Evolutionary conservation across 2,113 vertebrate species (phyloP).

Genomic region (Cyprinus carpio): DNA sequence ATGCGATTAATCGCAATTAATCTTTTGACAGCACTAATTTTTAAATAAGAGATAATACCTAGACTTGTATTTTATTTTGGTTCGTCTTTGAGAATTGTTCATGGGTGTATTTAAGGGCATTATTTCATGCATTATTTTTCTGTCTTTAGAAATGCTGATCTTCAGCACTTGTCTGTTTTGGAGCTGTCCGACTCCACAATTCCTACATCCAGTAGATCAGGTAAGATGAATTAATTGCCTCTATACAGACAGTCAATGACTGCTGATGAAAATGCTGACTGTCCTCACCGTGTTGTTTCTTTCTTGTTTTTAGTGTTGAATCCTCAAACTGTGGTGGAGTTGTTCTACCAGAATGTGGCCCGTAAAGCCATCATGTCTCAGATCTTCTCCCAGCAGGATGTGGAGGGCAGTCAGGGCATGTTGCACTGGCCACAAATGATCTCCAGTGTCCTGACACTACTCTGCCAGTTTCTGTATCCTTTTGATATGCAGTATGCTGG

Average conservation of each 20-base stretch:
- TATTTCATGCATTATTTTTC: background rate
- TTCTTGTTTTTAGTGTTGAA: constrained; percentile 69
- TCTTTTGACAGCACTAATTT: too few relatives aligned
- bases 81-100: too few relatives aligned
- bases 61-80: too few relatives aligned
- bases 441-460: constrained; percentile 78
- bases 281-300: background rate
- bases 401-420: constrained; percentile 66
- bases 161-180: constrained; percentile 91
- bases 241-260: background rate
- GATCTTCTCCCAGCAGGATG: constrained; percentile 79
- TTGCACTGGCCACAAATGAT: constrained; percentile 86
- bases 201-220: constrained; percentile 72
- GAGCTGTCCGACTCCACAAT: constrained; percentile 85
- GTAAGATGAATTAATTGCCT: constrained; percentile 66
- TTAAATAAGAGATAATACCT: too few relatives aligned
- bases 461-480: constrained; percentile 93
- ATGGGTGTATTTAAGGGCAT: background rate
- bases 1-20: too few relatives aligned
- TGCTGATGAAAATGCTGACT: background rate
- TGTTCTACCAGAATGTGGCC: constrained; percentile 90
- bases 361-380: constrained; percentile 84
- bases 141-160: constrained; percentile 84
- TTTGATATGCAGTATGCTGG: background rate
- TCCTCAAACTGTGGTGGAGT: constrained; percentile 89